phyloP scores from a whole-genome alignment of 2,797 vertebrate species.

The Lepidocolaptes lacrymiger region DNA sequence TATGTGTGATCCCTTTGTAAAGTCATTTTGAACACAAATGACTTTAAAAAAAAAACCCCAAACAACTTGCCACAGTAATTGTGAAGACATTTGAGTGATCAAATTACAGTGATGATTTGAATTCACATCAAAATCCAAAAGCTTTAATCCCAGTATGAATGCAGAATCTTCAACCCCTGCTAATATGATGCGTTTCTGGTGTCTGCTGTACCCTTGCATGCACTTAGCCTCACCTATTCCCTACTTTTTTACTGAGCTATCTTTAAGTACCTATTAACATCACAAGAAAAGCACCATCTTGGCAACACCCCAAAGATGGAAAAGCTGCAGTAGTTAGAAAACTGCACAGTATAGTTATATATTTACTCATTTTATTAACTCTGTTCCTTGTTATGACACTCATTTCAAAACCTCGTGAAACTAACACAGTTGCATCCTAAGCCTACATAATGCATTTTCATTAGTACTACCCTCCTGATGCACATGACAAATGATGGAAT shows the following conservation, averaged over 20 bases:
- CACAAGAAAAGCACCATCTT: not conserved
- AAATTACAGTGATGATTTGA: not conserved
- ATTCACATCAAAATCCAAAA: not conserved
- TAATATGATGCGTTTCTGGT: not conserved
- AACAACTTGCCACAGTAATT: not conserved
- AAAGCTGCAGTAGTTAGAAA: not conserved
- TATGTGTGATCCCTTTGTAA: not conserved
- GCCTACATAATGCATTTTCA: not conserved
- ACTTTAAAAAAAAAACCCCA: not conserved
- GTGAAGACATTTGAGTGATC: not conserved
- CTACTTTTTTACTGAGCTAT: not conserved
- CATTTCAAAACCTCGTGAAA: not conserved
- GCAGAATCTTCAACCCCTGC: not conserved
- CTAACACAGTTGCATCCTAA: not conserved
- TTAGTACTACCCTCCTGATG: not conserved
- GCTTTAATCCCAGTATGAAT: not conserved
- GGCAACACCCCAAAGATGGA: not conserved
- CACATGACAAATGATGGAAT: not conserved
- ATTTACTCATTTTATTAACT: not conserved
- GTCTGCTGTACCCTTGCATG: not conserved
- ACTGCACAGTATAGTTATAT: not conserved
- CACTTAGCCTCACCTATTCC: not conserved
- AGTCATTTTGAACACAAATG: not conserved
- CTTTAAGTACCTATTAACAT: not conserved
- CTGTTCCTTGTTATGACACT: not conserved